phyloP scores from a whole-genome alignment of 2,113 vertebrate genomes.

The Hoplias malabaricus region DNA sequence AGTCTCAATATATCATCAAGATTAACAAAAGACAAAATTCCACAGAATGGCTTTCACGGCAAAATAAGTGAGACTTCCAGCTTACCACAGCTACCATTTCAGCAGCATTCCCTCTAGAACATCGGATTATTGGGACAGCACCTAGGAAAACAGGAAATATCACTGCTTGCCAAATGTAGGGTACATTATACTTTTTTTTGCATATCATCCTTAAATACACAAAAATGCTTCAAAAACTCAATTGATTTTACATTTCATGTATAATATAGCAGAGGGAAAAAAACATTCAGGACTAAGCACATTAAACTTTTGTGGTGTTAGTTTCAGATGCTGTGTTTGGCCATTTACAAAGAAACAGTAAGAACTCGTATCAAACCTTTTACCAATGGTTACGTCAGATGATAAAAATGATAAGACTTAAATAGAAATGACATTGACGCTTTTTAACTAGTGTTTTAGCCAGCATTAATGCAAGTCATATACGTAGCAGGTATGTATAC shows the following conservation, averaged over 20 bases:
- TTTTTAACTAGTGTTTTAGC: not conserved
- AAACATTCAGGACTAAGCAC: not conserved
- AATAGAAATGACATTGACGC: too few species aligned
- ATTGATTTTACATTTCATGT: constrained; percentile 21
- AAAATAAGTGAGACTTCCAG: constrained; percentile 5
- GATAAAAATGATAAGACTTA: too few species aligned
- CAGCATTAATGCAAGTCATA: too few species aligned
- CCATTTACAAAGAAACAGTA: not conserved
- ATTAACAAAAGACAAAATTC: constrained; percentile 11
- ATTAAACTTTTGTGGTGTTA: too few species aligned
- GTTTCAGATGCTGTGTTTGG: not conserved
- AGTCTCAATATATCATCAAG: not conserved
- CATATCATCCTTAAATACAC: constrained; percentile 41
- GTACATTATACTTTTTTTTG: constrained; percentile 26
- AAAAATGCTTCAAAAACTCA: constrained; percentile 29
- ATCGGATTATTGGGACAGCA: constrained; percentile 95
- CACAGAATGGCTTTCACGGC: constrained; percentile 14
- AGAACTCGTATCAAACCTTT: too few species aligned
- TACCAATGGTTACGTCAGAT: too few species aligned
- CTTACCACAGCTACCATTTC: constrained; percentile 99
- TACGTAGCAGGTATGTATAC: too few species aligned
- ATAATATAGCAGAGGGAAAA: not conserved
- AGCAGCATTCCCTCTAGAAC: constrained; percentile 94
- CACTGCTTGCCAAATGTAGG: constrained; percentile 41
- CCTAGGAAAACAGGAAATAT: constrained; percentile 72